phyloP scores from a whole-genome alignment of 37 sponge, comb jelly and placozoan genomes.

The Mnemiopsis leidyi region DNA sequence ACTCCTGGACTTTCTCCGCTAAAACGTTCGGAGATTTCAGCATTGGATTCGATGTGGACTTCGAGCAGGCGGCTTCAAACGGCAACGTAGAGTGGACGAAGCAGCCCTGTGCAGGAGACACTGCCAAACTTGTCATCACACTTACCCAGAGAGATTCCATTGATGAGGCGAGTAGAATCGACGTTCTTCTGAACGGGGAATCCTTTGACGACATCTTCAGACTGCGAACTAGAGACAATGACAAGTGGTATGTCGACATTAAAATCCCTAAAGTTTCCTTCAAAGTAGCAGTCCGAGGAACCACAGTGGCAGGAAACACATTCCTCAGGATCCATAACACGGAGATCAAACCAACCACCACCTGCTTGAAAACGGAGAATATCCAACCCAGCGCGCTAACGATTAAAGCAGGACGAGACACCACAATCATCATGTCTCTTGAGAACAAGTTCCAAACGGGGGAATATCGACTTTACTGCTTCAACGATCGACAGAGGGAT shows the following conservation, averaged over 20 bases:
- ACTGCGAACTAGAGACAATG: not conserved
- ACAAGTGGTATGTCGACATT: not conserved
- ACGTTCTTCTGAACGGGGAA: not conserved
- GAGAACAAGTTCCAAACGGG: not conserved
- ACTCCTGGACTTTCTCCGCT: not conserved
- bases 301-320: conserved; percentile 26
- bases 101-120: conserved; percentile 33
- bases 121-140: not conserved
- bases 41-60: conserved; percentile 12
- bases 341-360: not conserved
- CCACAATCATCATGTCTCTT: conserved; percentile 25
- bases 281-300: conserved; percentile 11
- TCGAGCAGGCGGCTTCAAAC: not conserved
- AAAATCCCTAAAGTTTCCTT: not conserved
- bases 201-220: not conserved
- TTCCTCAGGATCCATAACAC: conserved; percentile 57
- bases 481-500: conserved; percentile 16
- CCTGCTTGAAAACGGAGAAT: not conserved
- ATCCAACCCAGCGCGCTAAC: not conserved
- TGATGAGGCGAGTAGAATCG: not conserved
- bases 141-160: not conserved
- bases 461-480: not conserved
- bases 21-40: conserved; percentile 54
- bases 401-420: not conserved
- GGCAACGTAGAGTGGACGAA: not conserved